Evolutionary conservation across 2,888 invertebrate species (phyloP).

Genomic region (Lydus trimaculatus): DNA sequence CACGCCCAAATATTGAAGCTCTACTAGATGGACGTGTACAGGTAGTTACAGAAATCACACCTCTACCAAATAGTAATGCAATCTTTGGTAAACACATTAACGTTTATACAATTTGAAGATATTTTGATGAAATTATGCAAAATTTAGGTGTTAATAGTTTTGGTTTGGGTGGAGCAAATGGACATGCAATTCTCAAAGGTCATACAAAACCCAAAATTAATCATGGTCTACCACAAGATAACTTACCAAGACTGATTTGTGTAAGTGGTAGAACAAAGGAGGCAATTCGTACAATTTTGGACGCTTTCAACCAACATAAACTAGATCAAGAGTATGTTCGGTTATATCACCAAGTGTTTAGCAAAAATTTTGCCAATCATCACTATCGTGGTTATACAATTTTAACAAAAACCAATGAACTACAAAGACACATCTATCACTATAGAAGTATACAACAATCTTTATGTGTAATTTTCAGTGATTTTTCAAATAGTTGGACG

Average conservation of each 20-base stretch:
- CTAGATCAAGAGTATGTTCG: slow-evolving; percentile 19
- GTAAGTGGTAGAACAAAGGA: slow-evolving; percentile 74
- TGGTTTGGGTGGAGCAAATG: slow-evolving; percentile 17
- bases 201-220: slow-evolving; percentile 68
- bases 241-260: slow-evolving; percentile 74
- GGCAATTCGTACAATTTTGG: slow-evolving; percentile 9
- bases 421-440: no score
- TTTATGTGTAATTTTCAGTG: slow-evolving; percentile 76
- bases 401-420: background rate
- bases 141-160: slow-evolving; percentile 18
- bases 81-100: no score
- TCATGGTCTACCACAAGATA: slow-evolving; percentile 68
- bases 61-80: background rate
- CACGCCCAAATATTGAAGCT: slow-evolving; percentile 65
- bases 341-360: slow-evolving; percentile 21
- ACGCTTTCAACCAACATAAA: slow-evolving; percentile 9
- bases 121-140: no score
- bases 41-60: background rate
- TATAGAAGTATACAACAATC: background rate
- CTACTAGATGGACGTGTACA: slow-evolving; percentile 59
- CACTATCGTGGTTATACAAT: slow-evolving; percentile 18
- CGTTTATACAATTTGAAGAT: no score
- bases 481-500: slow-evolving; percentile 90
- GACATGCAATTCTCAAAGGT: slow-evolving; percentile 62
- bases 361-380: slow-evolving; percentile 4